Base-by-base conservation (phyloP, 2,797 vertebrate species). In the Enteromius viviparus region DNA sequence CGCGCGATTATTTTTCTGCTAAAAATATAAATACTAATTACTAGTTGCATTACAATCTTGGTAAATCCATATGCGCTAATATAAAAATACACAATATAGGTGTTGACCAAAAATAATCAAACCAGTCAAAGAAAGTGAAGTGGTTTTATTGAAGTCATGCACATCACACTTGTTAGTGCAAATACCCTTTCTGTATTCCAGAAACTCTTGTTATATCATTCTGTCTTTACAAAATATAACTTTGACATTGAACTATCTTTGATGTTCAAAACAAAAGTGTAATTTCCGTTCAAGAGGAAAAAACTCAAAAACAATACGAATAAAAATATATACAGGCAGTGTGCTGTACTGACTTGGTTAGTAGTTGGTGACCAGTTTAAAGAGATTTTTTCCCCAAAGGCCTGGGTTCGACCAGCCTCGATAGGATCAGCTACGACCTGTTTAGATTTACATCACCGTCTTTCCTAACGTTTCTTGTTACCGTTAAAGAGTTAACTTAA, bases 111-210 rank as follows among this genome's bases (percentile, higher is more conserved):
- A 45, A 65, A 26, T 3, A 32, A 68, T 19, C 21, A 81, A 80
- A 75, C 74, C 89, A 90, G 89, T 89, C 89, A 82, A 94, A 90
- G 93, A 96, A 94, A 95, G 95, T 94, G 95, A 95, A 96, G 92
- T 94, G 94, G 94, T 95, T 96, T 96, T 97, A 97, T 97, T 96
- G 96, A 89, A 96, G 95, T 96, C 95, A 96, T 97, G 96, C 96
- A 96, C 95, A 96, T 96, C 96, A 96, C 90, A 91, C 95, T 93
- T 95, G 95, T 96, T 96, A 96, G 95, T 96, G 96, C 96, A 97
- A 95, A 96, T 95, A 95, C 92, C 95, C 95, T 94, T 79, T 96
- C 94, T 95, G 94, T 96, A 94, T 94, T 95, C 93, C 94, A 95
- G 95, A 96, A 95, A 95, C 93, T 95, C 94, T 40, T 95, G 94